Base-by-base conservation (phyloP, 2,888 invertebrate species). In the Cheilosia soror region DNA sequence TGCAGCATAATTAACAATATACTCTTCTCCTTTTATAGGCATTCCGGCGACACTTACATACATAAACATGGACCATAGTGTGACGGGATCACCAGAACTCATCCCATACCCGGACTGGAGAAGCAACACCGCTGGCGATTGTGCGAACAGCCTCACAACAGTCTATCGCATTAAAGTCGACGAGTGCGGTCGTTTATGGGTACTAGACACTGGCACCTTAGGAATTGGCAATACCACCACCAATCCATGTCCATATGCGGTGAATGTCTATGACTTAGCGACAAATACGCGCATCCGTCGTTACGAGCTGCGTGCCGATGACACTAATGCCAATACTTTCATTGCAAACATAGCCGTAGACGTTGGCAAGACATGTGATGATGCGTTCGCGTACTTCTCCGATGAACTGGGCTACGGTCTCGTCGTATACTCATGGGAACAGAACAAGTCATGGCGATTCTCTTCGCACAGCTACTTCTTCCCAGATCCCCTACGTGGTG, bases 281-380 rank as follows among this genome's bases (percentile, higher is more conserved):
- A 96, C 96, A 0, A 95, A 97, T 89, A 93, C 93, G 60, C 93
- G 95, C 40, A 93, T 97, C 71, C 93, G 96, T 37, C 93, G 94
- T 88, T 96, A 96, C 89, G 95, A 94, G 71, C 93, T 96, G 87
- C 94, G 94, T 20, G 92, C 95, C 0, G 96, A 96, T 83, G 96
- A 97, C 89, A 96, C 95, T 25, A 96, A 96, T 87, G 92, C 94
- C 68, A 94, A 95, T 51, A 96, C 96, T 0, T 97, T 97, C 91
- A 96, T 97, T 84, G 97, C 97, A n/a, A 97, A 96, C 89, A 96
- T 96, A 76, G 96, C 95, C n/a, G 94, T 97, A 2, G 97, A 97
- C 89, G 93, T 96, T 87, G 96, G 96, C 37, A 93, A 93, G 88
- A 94, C 93, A 53, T 97, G 96, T 89, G 95, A 96, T 3, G 96